Conservation (phyloP, 2,888 invertebrate genomes). For the Sepiola atlantica region DNA sequence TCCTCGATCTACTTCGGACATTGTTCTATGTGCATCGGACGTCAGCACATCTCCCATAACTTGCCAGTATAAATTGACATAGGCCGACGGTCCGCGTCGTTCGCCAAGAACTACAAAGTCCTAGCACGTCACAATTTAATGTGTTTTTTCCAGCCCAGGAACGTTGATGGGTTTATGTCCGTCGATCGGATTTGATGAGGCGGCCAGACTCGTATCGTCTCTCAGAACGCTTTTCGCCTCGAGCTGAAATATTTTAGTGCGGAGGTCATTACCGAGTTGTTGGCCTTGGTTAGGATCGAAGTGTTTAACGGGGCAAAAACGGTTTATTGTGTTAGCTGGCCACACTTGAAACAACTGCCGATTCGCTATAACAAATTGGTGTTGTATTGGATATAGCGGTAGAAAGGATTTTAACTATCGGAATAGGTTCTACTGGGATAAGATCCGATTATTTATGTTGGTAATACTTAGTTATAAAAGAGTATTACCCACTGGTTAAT, state of each 20-base stretch:
- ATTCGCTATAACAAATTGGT: no score
- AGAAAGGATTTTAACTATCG: no score
- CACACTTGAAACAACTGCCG: neutral
- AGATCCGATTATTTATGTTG: no score
- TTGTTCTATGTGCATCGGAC: neutral
- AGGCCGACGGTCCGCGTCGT: neutral
- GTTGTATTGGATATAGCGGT: no score
- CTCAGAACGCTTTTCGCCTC: neutral
- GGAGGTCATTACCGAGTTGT: neutral
- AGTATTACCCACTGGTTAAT: no score
- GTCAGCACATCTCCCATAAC: neutral
- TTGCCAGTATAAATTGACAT: conserved; percentile 3
- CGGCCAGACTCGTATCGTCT: neutral
- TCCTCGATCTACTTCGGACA: neutral
- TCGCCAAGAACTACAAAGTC: neutral
- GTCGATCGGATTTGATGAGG: neutral
- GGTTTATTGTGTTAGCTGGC: neutral
- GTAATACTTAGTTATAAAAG: no score
- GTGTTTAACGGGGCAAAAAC: neutral
- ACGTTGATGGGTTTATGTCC: neutral
- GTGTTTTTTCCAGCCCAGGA: neutral
- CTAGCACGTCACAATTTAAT: neutral
- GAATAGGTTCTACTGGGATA: no score
- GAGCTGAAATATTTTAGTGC: neutral
- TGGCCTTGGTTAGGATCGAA: neutral